Conservation (phyloP, 2,888 invertebrate species). For the Nymphalis urticae region DNA sequence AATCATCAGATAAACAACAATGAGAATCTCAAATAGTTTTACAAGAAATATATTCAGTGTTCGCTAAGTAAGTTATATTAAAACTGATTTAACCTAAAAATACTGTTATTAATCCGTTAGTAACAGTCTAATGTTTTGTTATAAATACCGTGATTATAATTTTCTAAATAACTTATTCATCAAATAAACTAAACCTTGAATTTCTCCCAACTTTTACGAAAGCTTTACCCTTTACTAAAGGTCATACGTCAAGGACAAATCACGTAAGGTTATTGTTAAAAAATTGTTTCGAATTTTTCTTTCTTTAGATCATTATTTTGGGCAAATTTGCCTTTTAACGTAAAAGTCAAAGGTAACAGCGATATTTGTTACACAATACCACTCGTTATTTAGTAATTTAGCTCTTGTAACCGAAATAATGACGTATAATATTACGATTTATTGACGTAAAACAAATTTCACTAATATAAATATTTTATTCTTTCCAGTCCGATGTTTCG, state of each 20-base stretch:
- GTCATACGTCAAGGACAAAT: slow-evolving; percentile 6
- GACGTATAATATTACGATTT: not conserved
- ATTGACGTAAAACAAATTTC: not conserved
- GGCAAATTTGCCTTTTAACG: not conserved
- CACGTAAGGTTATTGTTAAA: not conserved
- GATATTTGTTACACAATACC: slow-evolving; percentile 1
- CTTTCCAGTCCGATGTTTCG: slow-evolving; percentile 85
- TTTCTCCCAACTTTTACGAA: not conserved
- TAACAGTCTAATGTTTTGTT: not conserved
- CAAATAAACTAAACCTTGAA: not conserved
- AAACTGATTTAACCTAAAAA: too few relatives aligned
- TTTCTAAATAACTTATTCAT: not conserved
- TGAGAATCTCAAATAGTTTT: too few relatives aligned
- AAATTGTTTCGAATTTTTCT: slow-evolving; percentile 8
- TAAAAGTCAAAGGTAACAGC: slow-evolving; percentile 29
- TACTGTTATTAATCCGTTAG: too few relatives aligned
- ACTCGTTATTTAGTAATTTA: too few relatives aligned
- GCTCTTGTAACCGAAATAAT: too few relatives aligned
- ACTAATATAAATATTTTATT: slow-evolving; percentile 11
- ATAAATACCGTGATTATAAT: not conserved
- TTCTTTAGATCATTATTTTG: slow-evolving; percentile 9
- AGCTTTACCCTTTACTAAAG: slow-evolving; percentile 8
- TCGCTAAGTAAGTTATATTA: too few relatives aligned
- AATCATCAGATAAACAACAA: too few relatives aligned
- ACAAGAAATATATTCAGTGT: too few relatives aligned